Percentiles rank a stretch among this genome's conserved stretches.
Conservation (phyloP, 2,888 invertebrate species). For the Xiphydria camelus region DNA sequence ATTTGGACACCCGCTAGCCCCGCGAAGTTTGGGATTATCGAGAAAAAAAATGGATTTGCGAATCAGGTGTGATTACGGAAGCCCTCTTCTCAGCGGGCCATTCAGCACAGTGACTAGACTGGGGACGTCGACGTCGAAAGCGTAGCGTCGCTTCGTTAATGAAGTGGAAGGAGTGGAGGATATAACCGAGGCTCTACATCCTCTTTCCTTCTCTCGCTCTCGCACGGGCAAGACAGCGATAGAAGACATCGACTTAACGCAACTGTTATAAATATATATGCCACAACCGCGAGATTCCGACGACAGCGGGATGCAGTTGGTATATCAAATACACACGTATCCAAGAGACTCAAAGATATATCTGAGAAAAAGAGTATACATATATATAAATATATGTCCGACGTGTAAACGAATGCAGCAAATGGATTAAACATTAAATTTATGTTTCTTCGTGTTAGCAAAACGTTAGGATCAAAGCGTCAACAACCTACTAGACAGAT, state of each 20-base stretch:
- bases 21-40: no score
- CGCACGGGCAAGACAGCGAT: no score
- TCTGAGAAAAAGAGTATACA: no score
- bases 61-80: slow-evolving; percentile 45
- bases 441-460: slow-evolving; percentile 40
- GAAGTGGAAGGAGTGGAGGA: no score
- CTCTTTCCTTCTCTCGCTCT: no score
- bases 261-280: no score
- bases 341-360: no score
- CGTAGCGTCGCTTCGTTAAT: slow-evolving; percentile 2
- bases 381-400: not conserved
- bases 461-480: slow-evolving; percentile 50
- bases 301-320: no score
- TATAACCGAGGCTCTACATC: no score
- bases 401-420: slow-evolving; percentile 38
- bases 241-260: not conserved
- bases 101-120: slow-evolving; percentile 52
- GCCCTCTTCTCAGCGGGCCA: slow-evolving; percentile 56
- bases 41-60: slow-evolving; percentile 37
- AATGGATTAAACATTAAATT: slow-evolving; percentile 37
- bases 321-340: no score
- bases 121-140: slow-evolving; percentile 15
- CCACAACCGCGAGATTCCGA: not conserved
- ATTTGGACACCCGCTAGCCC: no score
- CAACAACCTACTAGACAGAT: slow-evolving; percentile 50